Evolutionary conservation across 1,140 invertebrate species (phyloP), one percentile per base, ranked within the genome.

Genomic region (Mylabris phalerata): DNA sequence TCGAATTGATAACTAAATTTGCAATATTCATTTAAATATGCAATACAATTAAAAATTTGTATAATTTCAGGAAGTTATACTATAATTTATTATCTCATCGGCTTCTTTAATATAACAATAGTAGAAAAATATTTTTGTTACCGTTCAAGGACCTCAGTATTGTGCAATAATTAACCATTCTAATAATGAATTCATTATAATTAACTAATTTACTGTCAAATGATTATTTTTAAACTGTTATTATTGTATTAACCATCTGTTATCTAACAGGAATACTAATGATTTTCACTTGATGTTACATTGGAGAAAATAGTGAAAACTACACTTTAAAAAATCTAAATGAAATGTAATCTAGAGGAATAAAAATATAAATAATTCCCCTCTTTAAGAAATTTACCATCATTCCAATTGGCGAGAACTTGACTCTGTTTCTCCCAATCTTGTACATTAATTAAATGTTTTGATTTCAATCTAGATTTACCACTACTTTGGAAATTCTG

Each of bases 361-460:
- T 0, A n/a, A 42, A 42, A 11, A 10, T 7, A 9, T 9, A 42
- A 42, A 42, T 9, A 7, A 42, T 11, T 42, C 41, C 41, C 41
- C 9, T 42, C 4, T 42, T 42, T 42, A 10, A 42, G 10, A 11
- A n/a, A 42, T 42, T 42, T 72, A 73, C 72, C 72, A 69, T 73
- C 56, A 48, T 72, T 73, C 72, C 72, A 73, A 38, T 61, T 64
- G 44, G 55, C 32, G 11, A 73, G 64, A 24, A 73, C 54, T 54
- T 70, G 62, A 57, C 67, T 64, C 54, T 72, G 70, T 55, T 68
- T 70, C 61, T 73, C 68, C 70, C 71, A 73, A 58, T 72, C 70
- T 9, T 59, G 57, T 41, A 73, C 58, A 51, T 70, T 71, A 10
- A 73, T 65, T 7, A 66, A 61, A 42, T 26, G 58, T 47, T 25